phyloP scores from a whole-genome alignment of 1,140 invertebrate species.

The Heliconius melpomene region DNA sequence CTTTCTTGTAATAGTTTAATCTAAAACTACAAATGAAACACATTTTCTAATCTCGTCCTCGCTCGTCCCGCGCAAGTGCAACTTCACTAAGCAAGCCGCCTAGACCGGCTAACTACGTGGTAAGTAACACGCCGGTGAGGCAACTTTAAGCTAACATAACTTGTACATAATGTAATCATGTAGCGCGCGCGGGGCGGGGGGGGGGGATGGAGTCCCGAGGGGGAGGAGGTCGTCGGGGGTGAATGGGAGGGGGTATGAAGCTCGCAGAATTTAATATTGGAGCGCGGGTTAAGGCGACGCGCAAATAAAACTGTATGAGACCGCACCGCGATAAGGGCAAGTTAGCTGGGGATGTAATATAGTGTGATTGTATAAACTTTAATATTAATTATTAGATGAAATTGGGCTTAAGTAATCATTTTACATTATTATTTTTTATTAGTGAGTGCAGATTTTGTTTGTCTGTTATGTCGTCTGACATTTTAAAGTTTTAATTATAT shows the following conservation, averaged over 20 bases:
- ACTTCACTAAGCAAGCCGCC: not conserved
- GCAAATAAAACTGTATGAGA: constrained; percentile 73
- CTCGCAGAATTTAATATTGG: constrained; percentile 74
- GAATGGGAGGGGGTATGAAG: constrained; percentile 38
- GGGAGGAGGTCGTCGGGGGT: not conserved
- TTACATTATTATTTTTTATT: too few relatives aligned
- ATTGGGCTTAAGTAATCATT: not conserved
- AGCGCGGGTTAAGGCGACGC: constrained; percentile 74
- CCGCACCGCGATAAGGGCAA: constrained; percentile 51
- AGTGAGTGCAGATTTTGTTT: too few relatives aligned
- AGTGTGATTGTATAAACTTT: constrained; percentile 3
- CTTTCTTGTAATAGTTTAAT: not conserved
- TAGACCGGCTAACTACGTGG: not conserved
- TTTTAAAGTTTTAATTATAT: too few relatives aligned
- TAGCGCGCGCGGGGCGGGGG: not conserved
- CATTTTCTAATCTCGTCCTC: not conserved
- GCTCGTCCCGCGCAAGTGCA: not conserved
- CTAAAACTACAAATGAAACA: not conserved
- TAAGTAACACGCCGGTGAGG: not conserved
- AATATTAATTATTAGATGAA: not conserved
- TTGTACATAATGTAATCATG: constrained; percentile 61
- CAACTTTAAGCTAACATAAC: constrained; percentile 27
- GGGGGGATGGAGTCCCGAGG: not conserved
- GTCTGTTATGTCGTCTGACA: too few relatives aligned
- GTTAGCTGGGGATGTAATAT: not conserved